Evolutionary conservation across 2,888 invertebrate genomes (phyloP).

Genomic region (Eupithecia abbreviata): DNA sequence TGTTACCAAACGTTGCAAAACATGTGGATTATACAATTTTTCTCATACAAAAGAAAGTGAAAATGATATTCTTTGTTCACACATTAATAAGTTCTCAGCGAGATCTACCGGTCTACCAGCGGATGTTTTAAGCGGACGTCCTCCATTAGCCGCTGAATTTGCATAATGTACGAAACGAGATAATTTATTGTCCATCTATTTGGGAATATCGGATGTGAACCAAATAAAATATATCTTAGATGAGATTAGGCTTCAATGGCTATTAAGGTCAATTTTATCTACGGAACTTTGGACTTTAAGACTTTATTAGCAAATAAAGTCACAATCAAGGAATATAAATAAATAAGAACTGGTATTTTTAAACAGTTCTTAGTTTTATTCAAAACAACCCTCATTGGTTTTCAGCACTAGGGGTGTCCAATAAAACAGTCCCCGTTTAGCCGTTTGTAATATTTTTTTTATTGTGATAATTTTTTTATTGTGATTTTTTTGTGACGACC

Average conservation of each 20-base stretch:
- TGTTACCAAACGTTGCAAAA: conserved; percentile 18
- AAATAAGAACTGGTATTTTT: too few species aligned
- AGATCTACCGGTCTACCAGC: conserved; percentile 45
- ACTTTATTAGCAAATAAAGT: too few species aligned
- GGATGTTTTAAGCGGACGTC: conserved; percentile 66
- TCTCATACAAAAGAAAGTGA: conserved; percentile 45
- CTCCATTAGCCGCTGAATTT: conserved; percentile 66
- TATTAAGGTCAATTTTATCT: conserved; percentile 23
- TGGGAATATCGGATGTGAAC: conserved; percentile 31
- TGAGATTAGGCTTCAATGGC: conserved; percentile 22
- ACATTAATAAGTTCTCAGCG: conserved; percentile 48
- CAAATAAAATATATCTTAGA: conserved; percentile 23
- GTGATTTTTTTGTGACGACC: too few species aligned
- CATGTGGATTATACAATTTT: conserved; percentile 16
- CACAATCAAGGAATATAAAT: too few species aligned
- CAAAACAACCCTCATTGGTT: too few species aligned
- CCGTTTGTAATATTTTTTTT: too few species aligned
- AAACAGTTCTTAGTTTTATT: too few species aligned
- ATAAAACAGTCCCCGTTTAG: too few species aligned
- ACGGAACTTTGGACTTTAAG: too few species aligned
- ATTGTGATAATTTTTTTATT: too few species aligned
- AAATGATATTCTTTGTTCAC: conserved; percentile 39
- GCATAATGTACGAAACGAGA: conserved; percentile 51
- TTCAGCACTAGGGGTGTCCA: too few species aligned
- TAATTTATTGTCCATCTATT: conserved; percentile 33